Evolutionary conservation across 1,140 invertebrate genomes (phyloP), one percentile per base, ranked within the genome.

Genomic region (Epicauta chinensis): DNA sequence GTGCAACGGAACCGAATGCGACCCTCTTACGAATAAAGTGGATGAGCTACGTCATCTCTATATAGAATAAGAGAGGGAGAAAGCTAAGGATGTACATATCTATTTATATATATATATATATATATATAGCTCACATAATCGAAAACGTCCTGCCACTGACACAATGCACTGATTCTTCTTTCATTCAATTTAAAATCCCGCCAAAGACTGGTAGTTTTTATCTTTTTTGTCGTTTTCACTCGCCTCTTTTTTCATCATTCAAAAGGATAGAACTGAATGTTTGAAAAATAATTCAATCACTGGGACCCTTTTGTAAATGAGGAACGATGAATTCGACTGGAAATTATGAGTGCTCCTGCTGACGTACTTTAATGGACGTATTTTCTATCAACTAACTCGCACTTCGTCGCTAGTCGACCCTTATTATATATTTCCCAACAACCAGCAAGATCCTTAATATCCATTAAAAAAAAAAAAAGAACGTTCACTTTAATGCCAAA

Each of bases 1-100:
- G 58, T 60, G 58, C 54, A 38, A 41, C 34, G 58, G 51, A 56
- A 53, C 44, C 44, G 37, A 53, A 57, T 53, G 46, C 36, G 46
- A 39, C 36, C 23, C 23, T 23, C 46, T 38, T 34, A 38, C 46
- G 23, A 38, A 36, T 39, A 38, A 39, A 36, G 34, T 38, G 37
- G 46, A 49, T 49, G 37, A 49, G 46, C 34, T 46, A 46, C 32
- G 44, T 36, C 46, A 36, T 23, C 7, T 23, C 23, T 5, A 7
- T 23, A 2, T 23, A 23, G 23, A 23, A 23, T 23, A 23, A 23
- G 12, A 11, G 10, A 34, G 32, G 10, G 32, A 0, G 32, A 34
- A 34, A 7, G 32, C 3, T n/a, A 7, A 34, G 32, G 32, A 12
- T 3, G 3, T 3, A 34, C 32, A 34, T 10, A 34, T 34, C 5